Evolutionary conservation across 2,797 vertebrate genomes (phyloP), one percentile per base, ranked within the genome.

Genomic region (Lepus townsendii): DNA sequence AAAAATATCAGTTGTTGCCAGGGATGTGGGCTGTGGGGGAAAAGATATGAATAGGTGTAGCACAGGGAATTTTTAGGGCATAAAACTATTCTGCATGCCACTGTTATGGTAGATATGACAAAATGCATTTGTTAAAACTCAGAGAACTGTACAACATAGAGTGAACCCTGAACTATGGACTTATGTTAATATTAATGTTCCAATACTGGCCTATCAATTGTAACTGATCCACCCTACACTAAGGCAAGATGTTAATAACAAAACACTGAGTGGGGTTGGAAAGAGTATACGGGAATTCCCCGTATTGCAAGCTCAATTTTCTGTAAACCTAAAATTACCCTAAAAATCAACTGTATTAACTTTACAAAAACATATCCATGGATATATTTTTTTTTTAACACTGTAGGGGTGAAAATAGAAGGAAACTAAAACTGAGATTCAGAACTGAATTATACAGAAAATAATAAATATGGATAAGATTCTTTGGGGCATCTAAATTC

Each of bases 371-470:
- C 19, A 8, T 47, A 89, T 38, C 27, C 91, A 87, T 78, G 35
- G 83, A 80, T 60, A 83, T 7, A 80, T 10, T 26, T 80, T 78
- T 30, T 82, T 50, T 52, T 93, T 91, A 83, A 71, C 11, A 69
- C 0, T 47, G 24, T 30, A 85, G 57, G 8, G 14, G 77, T 80
- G 65, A 94, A 42, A 91, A 85, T n/a, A 14, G 13, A 79, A 91
- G 57, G 11, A 84, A 52, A 83, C 14, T 79, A 77, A 97, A 78
- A 8, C 4, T 77, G 27, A 38, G 60, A 87, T 75, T 94, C 77
- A 72, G 66, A 93, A 79, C 42, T 13, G 12, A 8, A 42, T 62
- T 24, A 65, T 88, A 63, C 19, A 92, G 78, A 83, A 95, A 93
- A 78, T 82, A 79, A 92, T 17, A 75, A 89, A 86, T 11, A 66